phyloP scores from a whole-genome alignment of 1,140 invertebrate genomes.

The Lutraria rhynchaena region DNA sequence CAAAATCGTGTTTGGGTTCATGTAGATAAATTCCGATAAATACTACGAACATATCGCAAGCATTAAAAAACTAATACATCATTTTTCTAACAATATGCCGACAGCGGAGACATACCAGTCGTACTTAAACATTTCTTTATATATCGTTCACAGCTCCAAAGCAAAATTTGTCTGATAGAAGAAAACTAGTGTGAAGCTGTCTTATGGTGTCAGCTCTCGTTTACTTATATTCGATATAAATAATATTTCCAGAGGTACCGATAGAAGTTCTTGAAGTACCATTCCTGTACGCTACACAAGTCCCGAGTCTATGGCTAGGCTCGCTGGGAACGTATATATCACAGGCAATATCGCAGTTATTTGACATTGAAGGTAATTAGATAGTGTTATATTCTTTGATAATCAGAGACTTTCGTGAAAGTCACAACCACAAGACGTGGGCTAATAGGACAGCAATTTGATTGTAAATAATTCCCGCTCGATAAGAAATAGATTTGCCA shows the following conservation, averaged over 20 bases:
- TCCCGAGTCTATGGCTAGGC: slow-evolving; percentile 29
- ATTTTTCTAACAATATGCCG: too few species aligned
- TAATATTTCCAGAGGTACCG: slow-evolving; percentile 31
- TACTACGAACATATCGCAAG: too few species aligned
- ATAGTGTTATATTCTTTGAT: slow-evolving; percentile 1
- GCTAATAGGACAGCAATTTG: slow-evolving; percentile 23
- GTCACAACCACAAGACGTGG: neutral
- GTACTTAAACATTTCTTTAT: too few species aligned
- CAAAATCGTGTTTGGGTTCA: too few species aligned
- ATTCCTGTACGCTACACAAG: neutral
- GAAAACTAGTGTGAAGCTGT: too few species aligned
- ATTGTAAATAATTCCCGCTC: slow-evolving; percentile 22
- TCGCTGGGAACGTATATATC: slow-evolving; percentile 40
- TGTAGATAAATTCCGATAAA: too few species aligned
- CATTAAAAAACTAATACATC: too few species aligned
- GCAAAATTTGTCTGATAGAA: too few species aligned
- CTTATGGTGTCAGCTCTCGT: too few species aligned
- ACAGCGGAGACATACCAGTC: too few species aligned
- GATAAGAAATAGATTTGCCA: slow-evolving; percentile 14
- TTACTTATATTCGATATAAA: slow-evolving; percentile 1
- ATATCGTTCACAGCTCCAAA: too few species aligned
- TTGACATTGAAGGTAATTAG: slow-evolving; percentile 53
- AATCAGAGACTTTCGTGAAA: neutral
- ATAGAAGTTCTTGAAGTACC: slow-evolving; percentile 2
- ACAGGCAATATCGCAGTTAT: slow-evolving; percentile 41